Conservation (phyloP, 2,888 invertebrate species). For the Tubulanus polymorphus region DNA sequence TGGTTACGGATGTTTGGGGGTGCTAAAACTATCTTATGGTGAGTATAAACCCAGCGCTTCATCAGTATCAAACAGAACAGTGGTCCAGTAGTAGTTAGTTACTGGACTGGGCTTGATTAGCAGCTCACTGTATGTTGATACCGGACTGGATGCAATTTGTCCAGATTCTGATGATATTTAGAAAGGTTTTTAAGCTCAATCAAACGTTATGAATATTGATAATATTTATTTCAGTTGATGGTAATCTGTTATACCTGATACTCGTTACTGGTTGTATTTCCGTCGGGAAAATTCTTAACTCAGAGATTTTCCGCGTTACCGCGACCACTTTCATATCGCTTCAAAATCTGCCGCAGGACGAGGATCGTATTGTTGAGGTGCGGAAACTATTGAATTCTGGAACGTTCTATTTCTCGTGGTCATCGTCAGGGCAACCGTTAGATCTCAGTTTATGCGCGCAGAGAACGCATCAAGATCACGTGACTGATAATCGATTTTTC, state of each 20-base stretch:
- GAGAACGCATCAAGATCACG: conserved; percentile 71
- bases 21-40: conserved; percentile 63
- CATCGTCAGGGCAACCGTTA: conserved; percentile 60
- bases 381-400: conserved; percentile 94
- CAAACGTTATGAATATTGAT: too few relatives aligned
- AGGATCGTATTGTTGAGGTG: conserved; percentile 54
- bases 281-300: conserved; percentile 89
- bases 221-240: conserved; percentile 36
- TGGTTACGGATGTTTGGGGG: conserved; percentile 94
- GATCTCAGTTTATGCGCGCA: conserved; percentile 95
- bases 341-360: conserved; percentile 47
- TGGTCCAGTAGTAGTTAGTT: too few relatives aligned
- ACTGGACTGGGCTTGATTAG: too few relatives aligned
- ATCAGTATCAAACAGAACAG: too few relatives aligned
- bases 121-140: too few relatives aligned
- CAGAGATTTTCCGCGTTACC: conserved; percentile 91
- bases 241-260: conserved; percentile 71
- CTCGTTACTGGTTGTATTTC: conserved; percentile 94
- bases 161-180: too few relatives aligned
- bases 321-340: conserved; percentile 87
- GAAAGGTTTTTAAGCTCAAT: too few relatives aligned
- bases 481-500: conserved; percentile 94
- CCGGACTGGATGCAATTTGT: too few relatives aligned
- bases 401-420: conserved; percentile 95
- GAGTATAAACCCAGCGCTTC: too few relatives aligned